These are phyloP conservation scores for Aleiodes testaceus DNA, from an alignment of 2,888 invertebrate genomes.

Conservation along the genomic window DNA sequence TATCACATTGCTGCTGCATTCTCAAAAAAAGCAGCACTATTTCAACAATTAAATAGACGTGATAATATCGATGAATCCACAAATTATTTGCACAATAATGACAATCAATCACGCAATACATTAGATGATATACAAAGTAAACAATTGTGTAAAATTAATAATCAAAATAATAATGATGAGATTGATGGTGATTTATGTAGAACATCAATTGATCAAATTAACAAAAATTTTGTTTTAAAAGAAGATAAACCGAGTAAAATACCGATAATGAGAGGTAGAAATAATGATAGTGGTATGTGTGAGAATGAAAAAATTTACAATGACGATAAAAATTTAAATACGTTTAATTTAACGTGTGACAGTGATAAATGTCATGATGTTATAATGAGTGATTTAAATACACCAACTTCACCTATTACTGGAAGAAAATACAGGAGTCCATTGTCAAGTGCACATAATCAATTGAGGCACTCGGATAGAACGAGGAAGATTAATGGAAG, in stretches of 20 bases:
- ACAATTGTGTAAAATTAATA: conserved; percentile 28
- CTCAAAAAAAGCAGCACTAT: conserved; percentile 81
- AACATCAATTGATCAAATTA: conserved; percentile 8
- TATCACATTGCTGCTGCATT: conserved; percentile 89
- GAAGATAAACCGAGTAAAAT: conserved; percentile 64
- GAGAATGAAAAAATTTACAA: conserved; percentile 54
- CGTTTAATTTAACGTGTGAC: conserved; percentile 30
- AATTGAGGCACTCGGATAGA: conserved; percentile 58
- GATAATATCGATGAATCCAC: conserved; percentile 29
- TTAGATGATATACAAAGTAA: conserved; percentile 11
- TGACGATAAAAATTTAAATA: conserved; percentile 43
- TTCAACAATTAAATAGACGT: conserved; percentile 63
- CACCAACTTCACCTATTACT: conserved; percentile 66
- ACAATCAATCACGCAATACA: conserved; percentile 43
- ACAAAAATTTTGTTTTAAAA: conserved; percentile 29
- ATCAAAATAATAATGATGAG: conserved; percentile 34
- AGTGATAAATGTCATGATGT: conserved; percentile 22
- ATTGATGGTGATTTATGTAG: conserved; percentile 30
- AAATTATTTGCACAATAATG: conserved; percentile 23
- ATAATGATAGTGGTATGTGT: conserved; percentile 57
- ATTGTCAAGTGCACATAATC: conserved; percentile 54
- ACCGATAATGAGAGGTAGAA: conserved; percentile 62
- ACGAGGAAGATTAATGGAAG: conserved; percentile 57
- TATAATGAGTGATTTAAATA: conserved; percentile 53
- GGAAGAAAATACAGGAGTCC: conserved; percentile 68